Base-by-base conservation (phyloP, 1,140 invertebrate genomes). In the Asbolus verrucosus region DNA sequence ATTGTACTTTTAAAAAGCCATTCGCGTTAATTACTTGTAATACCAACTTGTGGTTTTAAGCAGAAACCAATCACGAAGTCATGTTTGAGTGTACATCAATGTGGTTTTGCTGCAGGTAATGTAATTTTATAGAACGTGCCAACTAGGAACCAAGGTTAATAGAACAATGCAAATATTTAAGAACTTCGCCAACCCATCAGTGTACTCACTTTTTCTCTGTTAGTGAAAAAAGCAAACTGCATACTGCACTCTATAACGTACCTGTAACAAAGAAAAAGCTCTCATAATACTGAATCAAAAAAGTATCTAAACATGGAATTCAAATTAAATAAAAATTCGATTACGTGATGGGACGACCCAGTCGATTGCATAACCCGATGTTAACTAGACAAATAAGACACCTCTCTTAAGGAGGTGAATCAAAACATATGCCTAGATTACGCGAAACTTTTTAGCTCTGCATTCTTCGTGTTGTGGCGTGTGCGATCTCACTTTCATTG, bases 21-120 rank as follows among this genome's bases (percentile, higher is more conserved):
- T 54, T 54, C 11, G n/a, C n/a, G 8, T 54, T 54, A 54, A 54
- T 54, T 54, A 21, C 46, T 54, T 21, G 46, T 54, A 54, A 54
- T 54, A 54, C 46, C 46, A 27, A 11, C 9, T 54, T 54, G 66
- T 27, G 39, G 30, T 21, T 59, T 54, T 33, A 31, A 27, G 30
- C 21, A 15, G 66, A 54, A 68, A 61, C 60, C 39, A 60, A 68
- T 60, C 54, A 60, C 36, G 50, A 61, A 60, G 38, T 41, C 54
- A 16, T 41, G 43, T 68, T 68, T 39, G 39, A 61, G 33, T 61
- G 33, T 14, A 54, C 46, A 54, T 54, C 46, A 54, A 21, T 54
- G 46, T 27, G 46, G 46, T 54, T 54, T 54, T 14, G 19, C 46
- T 54, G 46, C 46, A 11, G 46, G 46, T 54, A 54, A 54, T 54